Conservation (phyloP, 2,797 vertebrate genomes). For the Enteromius anoplus region DNA sequence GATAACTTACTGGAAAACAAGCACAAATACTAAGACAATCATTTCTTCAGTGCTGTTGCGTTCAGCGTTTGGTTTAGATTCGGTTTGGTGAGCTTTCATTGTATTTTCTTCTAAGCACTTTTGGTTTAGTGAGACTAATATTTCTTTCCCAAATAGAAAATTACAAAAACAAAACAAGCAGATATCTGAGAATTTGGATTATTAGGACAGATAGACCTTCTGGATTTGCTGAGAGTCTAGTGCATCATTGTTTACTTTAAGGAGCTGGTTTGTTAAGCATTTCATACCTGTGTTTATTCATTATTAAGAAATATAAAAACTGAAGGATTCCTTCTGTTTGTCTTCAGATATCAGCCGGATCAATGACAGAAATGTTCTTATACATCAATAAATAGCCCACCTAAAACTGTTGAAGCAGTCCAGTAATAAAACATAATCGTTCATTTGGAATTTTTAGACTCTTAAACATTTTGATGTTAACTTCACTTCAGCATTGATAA, state of each 20-base stretch:
- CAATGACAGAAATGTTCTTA: not conserved
- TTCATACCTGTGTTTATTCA: conserved; percentile 24
- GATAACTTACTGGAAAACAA: not conserved
- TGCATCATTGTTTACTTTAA: not conserved
- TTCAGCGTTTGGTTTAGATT: not conserved
- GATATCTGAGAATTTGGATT: not conserved
- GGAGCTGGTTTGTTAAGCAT: not conserved
- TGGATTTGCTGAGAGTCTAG: not conserved
- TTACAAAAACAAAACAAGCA: not conserved
- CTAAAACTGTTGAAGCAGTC: not conserved
- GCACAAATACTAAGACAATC: too few relatives aligned
- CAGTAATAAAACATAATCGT: not conserved
- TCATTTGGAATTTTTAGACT: not conserved
- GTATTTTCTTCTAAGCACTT: conserved; percentile 72
- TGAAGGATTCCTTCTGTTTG: conserved; percentile 29
- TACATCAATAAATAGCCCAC: not conserved
- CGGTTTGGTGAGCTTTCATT: conserved; percentile 57
- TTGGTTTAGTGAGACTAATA: conserved; percentile 69
- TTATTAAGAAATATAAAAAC: conserved; percentile 21
- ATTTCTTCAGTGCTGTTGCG: not conserved
- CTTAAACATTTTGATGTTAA: not conserved
- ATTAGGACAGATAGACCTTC: not conserved
- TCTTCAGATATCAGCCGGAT: not conserved
- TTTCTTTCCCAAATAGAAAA: conserved; percentile 49
- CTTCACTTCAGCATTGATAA: not conserved